A percentile compares a stretch with the other conserved stretches of the same genome.
phyloP scores from a whole-genome alignment of 2,888 invertebrate genomes.

The Apodemia duryi region DNA sequence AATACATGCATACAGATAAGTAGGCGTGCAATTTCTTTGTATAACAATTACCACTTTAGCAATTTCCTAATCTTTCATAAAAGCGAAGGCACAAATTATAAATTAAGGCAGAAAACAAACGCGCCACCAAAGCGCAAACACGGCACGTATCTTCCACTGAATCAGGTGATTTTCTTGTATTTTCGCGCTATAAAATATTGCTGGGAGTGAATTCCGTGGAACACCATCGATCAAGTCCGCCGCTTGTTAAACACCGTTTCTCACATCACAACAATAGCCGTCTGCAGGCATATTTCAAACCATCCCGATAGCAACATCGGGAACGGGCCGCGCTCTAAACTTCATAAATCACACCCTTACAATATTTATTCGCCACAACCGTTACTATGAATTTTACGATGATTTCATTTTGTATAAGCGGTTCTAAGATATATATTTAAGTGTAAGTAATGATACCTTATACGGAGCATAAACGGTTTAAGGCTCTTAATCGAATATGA shows the following conservation, averaged over 20 bases:
- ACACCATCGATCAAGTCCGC: conserved; percentile 63
- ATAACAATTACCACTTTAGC: conserved; percentile 1
- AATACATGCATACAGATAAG: neutral
- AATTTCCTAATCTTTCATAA: neutral
- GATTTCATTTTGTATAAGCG: conserved; percentile 14
- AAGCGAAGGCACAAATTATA: conserved; percentile 13
- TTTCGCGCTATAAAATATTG: conserved; percentile 58
- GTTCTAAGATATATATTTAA: conserved; percentile 9
- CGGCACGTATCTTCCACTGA: conserved; percentile 27
- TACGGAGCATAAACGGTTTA: conserved; percentile 9
- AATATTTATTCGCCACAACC: conserved; percentile 72
- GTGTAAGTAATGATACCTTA: conserved; percentile 4
- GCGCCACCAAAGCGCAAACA: conserved; percentile 18
- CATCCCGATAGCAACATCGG: conserved; percentile 70
- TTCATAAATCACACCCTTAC: conserved; percentile 75
- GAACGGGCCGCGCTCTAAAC: conserved; percentile 57
- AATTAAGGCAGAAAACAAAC: conserved; percentile 15
- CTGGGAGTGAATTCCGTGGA: conserved; percentile 46
- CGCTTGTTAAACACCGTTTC: conserved; percentile 77
- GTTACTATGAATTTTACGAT: conserved; percentile 45
- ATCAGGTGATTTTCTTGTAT: conserved; percentile 52
- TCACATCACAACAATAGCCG: conserved; percentile 76
- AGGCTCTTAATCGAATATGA: too few relatives aligned
- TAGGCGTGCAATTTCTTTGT: neutral
- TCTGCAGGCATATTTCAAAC: conserved; percentile 75